Conservation (phyloP, 2,113 vertebrate genomes). For the Lepus europaeus region DNA sequence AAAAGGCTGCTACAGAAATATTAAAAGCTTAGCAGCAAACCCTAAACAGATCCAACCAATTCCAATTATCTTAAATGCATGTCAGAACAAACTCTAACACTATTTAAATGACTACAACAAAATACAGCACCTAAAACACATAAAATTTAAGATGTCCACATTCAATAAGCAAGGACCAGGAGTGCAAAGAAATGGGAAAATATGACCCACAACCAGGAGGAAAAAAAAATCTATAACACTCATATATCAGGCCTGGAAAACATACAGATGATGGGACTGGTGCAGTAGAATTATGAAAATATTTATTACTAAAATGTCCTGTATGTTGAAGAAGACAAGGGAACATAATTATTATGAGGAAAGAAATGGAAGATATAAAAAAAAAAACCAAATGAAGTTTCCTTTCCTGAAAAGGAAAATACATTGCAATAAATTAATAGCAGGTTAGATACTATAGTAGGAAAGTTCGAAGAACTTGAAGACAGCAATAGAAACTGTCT, state of each 20-base stretch:
- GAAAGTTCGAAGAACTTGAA: constrained; percentile 12
- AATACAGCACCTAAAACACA: not conserved
- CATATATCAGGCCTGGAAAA: not conserved
- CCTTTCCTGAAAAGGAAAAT: not conserved
- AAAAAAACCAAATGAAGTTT: not conserved
- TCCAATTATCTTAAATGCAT: not conserved
- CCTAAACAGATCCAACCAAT: not conserved
- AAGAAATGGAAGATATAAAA: not conserved
- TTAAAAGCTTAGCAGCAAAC: not conserved
- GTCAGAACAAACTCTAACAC: constrained; percentile 14
- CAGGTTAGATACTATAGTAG: not conserved
- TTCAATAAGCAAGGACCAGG: not conserved
- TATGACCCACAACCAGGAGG: not conserved
- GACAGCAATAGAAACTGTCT: not conserved
- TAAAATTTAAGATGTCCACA: not conserved
- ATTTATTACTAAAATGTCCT: not conserved
- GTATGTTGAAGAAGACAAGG: not conserved
- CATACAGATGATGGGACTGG: not conserved
- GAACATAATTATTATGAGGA: not conserved
- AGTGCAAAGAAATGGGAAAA: not conserved
- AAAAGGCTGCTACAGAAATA: not conserved
- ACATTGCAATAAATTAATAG: not conserved
- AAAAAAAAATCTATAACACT: not conserved
- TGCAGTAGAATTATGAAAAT: not conserved
- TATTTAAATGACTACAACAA: constrained; percentile 13